Percentiles rank a stretch among this genome's conserved stretches.
Conservation (phyloP, 30 jellyfish, hydroid and myxozoan species). For the Clytia hemisphaerica region DNA sequence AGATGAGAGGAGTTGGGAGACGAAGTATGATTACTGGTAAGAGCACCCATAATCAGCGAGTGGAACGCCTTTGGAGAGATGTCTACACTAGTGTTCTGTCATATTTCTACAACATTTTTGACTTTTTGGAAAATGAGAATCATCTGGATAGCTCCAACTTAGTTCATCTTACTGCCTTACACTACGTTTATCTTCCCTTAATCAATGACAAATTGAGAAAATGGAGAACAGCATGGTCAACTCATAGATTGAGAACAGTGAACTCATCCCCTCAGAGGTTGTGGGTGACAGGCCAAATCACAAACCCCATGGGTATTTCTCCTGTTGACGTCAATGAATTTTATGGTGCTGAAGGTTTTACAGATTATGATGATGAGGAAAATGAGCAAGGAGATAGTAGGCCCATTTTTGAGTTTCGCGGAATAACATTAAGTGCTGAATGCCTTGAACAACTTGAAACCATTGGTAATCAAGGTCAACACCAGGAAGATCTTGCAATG, state of each 20-base stretch:
- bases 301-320: conserved; percentile 47
- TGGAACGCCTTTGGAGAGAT: conserved; percentile 50
- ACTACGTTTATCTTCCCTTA: conserved; percentile 8
- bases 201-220: conserved; percentile 18
- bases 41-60: conserved; percentile 49
- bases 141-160: conserved; percentile 35
- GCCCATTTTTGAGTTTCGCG: no score
- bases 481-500: no score
- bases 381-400: no score
- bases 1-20: conserved; percentile 27
- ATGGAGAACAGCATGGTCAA: conserved; percentile 41
- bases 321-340: conserved; percentile 13
- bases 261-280: conserved; percentile 32
- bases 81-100: conserved; percentile 35
- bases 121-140: conserved; percentile 40
- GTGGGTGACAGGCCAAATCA: conserved; percentile 57
- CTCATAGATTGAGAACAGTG: conserved; percentile 34
- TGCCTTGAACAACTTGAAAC: no score
- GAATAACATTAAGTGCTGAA: no score
- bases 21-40: conserved; percentile 54
- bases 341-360: conserved; percentile 29
- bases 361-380: conserved; percentile 11
- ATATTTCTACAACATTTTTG: conserved; percentile 22
- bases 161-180: conserved; percentile 10
- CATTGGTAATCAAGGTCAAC: no score